Evolutionary conservation across 2,888 invertebrate genomes (phyloP).

Genomic region (Buathra laborator): DNA sequence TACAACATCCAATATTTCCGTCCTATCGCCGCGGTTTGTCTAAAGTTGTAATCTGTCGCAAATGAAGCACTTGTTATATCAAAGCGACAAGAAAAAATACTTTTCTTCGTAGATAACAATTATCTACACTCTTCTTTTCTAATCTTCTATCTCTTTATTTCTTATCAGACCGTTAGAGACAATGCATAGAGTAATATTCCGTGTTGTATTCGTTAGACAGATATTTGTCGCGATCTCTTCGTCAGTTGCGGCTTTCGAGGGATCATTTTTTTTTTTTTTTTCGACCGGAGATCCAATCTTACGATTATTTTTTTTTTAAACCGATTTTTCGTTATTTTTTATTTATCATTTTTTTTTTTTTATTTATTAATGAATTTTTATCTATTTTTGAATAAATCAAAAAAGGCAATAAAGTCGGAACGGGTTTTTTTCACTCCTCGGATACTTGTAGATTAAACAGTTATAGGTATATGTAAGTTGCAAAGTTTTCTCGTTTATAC

Average conservation of each 20-base stretch:
- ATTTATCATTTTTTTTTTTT: not conserved
- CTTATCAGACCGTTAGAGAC: conserved; percentile 28
- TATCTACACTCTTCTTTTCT: not conserved
- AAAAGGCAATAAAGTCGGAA: too few species aligned
- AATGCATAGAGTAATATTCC: not conserved
- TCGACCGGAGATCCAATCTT: too few species aligned
- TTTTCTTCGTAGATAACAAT: conserved; percentile 16
- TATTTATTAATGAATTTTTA: not conserved
- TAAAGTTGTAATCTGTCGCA: not conserved
- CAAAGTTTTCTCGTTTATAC: too few species aligned
- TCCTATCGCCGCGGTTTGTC: not conserved
- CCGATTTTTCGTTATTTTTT: too few species aligned
- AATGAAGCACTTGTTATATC: conserved; percentile 5
- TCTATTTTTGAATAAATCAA: not conserved
- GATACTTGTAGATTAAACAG: too few species aligned
- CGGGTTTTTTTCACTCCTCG: too few species aligned
- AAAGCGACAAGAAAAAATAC: conserved; percentile 1
- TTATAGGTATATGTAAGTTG: too few species aligned
- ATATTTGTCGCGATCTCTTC: not conserved
- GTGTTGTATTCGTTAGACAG: not conserved
- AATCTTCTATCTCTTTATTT: not conserved
- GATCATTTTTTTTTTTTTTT: too few species aligned
- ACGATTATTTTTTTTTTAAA: too few species aligned
- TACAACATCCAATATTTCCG: not conserved
- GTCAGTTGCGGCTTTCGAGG: too few species aligned